A percentile compares a stretch with the other conserved stretches of the same genome.
Conservation (phyloP, 1,140 invertebrate genomes). For the Diprion similis region DNA sequence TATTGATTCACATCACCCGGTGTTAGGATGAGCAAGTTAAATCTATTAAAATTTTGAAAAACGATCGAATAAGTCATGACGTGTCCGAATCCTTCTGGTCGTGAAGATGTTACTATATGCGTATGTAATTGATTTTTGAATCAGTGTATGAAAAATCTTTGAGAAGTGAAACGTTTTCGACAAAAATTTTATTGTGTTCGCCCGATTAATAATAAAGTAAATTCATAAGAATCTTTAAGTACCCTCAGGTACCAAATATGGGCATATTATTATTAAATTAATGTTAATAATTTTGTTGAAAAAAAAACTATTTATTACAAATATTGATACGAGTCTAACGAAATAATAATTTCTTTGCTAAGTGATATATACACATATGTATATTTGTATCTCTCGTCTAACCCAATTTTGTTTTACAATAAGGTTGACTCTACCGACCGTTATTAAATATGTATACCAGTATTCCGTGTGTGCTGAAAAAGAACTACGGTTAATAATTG, state of each 20-base stretch:
- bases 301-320: constrained; percentile 4
- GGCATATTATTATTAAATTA: constrained; percentile 1
- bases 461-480: constrained; percentile 1
- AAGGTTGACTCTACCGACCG: background rate
- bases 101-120: no score
- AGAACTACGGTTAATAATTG: background rate
- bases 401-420: background rate
- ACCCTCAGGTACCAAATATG: background rate
- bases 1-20: no score
- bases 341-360: background rate
- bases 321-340: constrained; percentile 2
- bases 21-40: no score
- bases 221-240: background rate
- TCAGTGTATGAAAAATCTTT: no score
- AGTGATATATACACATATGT: background rate
- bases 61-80: no score
- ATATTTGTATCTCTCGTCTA: background rate
- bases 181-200: background rate
- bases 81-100: no score
- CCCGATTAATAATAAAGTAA: background rate
- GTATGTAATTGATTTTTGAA: no score
- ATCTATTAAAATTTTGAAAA: no score
- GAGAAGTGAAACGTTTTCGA: background rate
- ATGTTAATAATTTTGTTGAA: background rate
- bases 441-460: constrained; percentile 3